Conservation (phyloP, 2,888 invertebrate genomes). For the Spodoptera picta region DNA sequence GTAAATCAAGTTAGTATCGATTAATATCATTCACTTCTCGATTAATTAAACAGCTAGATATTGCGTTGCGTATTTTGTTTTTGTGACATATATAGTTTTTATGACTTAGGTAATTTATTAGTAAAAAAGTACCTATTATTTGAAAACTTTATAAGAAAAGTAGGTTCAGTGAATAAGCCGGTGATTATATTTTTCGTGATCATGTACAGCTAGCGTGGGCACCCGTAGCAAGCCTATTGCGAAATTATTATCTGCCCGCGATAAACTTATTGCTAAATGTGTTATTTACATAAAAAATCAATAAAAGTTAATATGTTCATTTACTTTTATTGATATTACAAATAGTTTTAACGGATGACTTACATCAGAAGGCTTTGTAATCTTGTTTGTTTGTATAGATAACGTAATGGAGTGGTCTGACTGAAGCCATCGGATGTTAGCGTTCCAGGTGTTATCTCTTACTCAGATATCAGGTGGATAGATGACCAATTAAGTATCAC, state of each 20-base stretch:
- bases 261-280: constrained; percentile 64
- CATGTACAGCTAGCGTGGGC: constrained; percentile 35
- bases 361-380: constrained; percentile 18
- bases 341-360: constrained; percentile 32
- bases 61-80: constrained; percentile 1
- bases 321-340: constrained; percentile 21
- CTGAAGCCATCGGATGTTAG: neutral
- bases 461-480: neutral
- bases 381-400: constrained; percentile 33
- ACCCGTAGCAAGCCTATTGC: constrained; percentile 49
- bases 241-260: constrained; percentile 64
- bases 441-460: constrained; percentile 14
- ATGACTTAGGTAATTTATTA: no score
- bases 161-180: neutral
- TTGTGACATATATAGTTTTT: neutral
- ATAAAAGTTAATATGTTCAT: constrained; percentile 41
- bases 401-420: constrained; percentile 13
- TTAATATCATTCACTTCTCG: constrained; percentile 14
- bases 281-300: constrained; percentile 55
- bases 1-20: constrained; percentile 24
- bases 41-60: constrained; percentile 21
- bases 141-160: neutral
- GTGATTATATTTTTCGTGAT: constrained; percentile 33
- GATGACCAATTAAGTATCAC: constrained; percentile 2
- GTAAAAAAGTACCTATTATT: no score